Percentiles rank a stretch among this genome's conserved stretches.
phyloP scores from a whole-genome alignment of 2,888 invertebrate species.

The Plusia festucae region DNA sequence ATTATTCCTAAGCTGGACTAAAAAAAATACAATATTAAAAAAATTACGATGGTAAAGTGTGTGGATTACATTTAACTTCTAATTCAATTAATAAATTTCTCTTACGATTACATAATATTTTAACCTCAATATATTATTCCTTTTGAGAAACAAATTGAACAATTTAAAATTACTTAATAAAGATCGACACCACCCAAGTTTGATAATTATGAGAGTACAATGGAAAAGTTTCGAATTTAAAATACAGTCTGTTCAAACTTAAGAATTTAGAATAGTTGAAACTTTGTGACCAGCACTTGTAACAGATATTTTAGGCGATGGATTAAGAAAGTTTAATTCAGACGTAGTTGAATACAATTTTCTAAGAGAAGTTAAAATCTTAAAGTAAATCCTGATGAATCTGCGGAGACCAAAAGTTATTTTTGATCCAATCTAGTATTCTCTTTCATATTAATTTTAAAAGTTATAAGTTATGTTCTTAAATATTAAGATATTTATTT shows the following conservation, averaged over 20 bases:
- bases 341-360: constrained; percentile 1
- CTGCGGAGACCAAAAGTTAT: neutral
- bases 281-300: constrained; percentile 24
- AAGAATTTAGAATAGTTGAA: constrained; percentile 47
- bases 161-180: constrained; percentile 52
- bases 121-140: constrained; percentile 5
- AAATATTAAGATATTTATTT: no score
- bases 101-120: neutral
- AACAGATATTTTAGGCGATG: constrained; percentile 19
- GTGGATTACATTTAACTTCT: neutral
- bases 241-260: constrained; percentile 51
- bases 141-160: constrained; percentile 22
- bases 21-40: constrained; percentile 15
- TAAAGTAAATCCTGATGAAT: neutral
- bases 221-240: constrained; percentile 46
- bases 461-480: no score
- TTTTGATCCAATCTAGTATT: neutral
- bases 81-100: neutral
- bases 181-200: constrained; percentile 58
- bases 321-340: constrained; percentile 29
- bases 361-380: neutral
- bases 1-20: constrained; percentile 8
- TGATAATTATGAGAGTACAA: constrained; percentile 56
- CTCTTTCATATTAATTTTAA: neutral
- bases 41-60: neutral